Evolutionary conservation across 2,797 vertebrate genomes (phyloP).

Genomic region (Ictinia mississippiensis): DNA sequence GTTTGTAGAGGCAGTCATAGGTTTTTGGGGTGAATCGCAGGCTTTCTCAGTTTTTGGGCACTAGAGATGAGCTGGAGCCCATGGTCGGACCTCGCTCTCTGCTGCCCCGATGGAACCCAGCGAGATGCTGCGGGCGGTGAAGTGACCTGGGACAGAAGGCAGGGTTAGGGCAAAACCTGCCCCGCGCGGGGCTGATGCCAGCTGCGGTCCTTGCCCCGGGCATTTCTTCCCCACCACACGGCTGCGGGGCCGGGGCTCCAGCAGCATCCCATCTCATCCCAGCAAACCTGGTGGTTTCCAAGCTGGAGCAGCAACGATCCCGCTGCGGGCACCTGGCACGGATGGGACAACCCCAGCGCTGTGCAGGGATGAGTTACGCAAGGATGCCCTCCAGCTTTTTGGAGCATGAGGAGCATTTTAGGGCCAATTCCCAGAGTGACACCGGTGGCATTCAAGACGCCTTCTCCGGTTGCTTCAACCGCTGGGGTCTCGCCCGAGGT

Average conservation of each 20-base stretch:
- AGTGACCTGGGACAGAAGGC: neutral
- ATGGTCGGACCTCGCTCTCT: rapidly evolving
- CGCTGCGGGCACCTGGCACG: rapidly evolving
- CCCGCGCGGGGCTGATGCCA: too few relatives aligned
- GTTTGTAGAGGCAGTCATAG: rapidly evolving
- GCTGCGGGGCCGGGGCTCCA: neutral
- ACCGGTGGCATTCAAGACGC: rapidly evolving
- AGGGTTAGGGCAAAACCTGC: neutral
- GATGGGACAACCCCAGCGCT: neutral
- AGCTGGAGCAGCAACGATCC: neutral
- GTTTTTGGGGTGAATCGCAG: neutral
- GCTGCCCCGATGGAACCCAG: neutral
- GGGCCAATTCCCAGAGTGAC: neutral
- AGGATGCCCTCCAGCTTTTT: neutral
- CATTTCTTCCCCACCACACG: rapidly evolving
- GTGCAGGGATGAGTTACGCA: rapidly evolving
- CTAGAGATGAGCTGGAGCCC: neutral
- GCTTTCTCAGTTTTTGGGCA: rapidly evolving
- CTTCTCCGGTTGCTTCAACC: rapidly evolving
- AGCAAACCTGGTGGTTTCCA: neutral
- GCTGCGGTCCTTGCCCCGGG: rapidly evolving
- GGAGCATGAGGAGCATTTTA: neutral
- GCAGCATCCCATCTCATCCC: neutral
- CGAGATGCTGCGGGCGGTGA: rapidly evolving
- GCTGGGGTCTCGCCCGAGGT: neutral